Evolutionary conservation across 1,140 invertebrate species (phyloP), one percentile per base, ranked within the genome.

Genomic region (Brachionus asplanchnoidis): DNA sequence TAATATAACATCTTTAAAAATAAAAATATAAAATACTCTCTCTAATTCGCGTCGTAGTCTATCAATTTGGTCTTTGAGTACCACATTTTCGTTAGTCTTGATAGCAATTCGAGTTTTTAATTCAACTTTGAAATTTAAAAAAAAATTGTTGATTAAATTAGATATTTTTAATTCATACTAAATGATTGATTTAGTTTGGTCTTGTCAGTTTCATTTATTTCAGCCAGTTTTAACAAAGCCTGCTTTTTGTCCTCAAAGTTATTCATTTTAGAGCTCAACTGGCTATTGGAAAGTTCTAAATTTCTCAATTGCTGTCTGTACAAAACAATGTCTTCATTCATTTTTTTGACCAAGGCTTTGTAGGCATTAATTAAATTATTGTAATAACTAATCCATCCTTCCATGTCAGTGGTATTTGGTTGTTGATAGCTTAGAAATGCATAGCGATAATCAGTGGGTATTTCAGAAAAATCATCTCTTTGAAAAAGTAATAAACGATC

Each of bases 81-180:
- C 79, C 53, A 82, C 32, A 82, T 82, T 82, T 82, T 84, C 56
- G 36, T 84, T 84, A n/a, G 36, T 84, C 12, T 68, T 84, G 42
- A 68, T 60, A 14, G 60, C 28, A 28, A 68, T 36, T 20, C 60
- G 56, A 44, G 26, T 68, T 44, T 73, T 68, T 53, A 84, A 32
- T 73, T 84, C 80, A 68, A 84, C 56, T 84, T 68, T 12, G 14
- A 56, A 56, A 84, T n/a, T 2, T 26, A 56, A 44, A 36, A 60
- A 42, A 32, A 20, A 36, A 28, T 23, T 26, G 12, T 14, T 20
- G 1, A 11, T 46, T 36, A n/a, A 9, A 40, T 40, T 28, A 44
- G n/a, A n/a, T n/a, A 36, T 36, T 36, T 32, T 17, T 20, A 2
- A 17, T 11, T 20, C 14, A 32, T 68, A 84, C 80, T 28, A 42